Base-by-base conservation (phyloP, 2,113 vertebrate species). In the Labeo catla region DNA sequence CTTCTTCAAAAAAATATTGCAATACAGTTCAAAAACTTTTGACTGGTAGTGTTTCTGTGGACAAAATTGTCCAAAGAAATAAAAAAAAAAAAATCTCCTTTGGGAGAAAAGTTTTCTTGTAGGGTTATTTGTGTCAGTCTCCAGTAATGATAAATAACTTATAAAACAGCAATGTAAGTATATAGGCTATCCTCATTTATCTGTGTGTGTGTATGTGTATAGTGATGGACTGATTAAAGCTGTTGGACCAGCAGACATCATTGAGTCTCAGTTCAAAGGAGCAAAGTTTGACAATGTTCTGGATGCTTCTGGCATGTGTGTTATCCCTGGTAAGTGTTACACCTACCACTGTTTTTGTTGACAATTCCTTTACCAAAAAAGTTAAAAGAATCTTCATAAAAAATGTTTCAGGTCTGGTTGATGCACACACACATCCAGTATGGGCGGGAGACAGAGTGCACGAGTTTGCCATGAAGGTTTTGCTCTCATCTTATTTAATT, bases 401-500 rank as follows among this genome's bases (percentile, higher is more conserved):
- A 89, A 28, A 28, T 28, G 28, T 94, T 95, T 84, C 91, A 99
- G 98, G 98, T 39, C 88, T 99, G 92, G 95, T 99, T 84, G 98
- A 99, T 86, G 97, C 97, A 21, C 98, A 99, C 91, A 98, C 98
- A 6, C 98, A 99, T 85, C 97, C 98, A 0, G 97, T 99, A 52
- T 99, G 98, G 98, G 97, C 96, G 87, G 98, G 98, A 8, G 98
- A 99, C 88, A 93, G 98, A 87, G 98, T 99, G 28, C 97, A 99
- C 85, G 98, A 99, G 79, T 99, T 99, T 95, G 95, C 96, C 61
- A 97, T 99, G 97, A 99, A 99, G 97, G 98, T 99, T n/a, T 43
- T 23, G 19, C 34, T 16, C 28, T 52, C 6, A 50, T 52, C 52
- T 54, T 13, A 28, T 28, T 49, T 28, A 28, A 28, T 28, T 28